Conservation (phyloP, 2,888 invertebrate species). For the Eilema sororculum region DNA sequence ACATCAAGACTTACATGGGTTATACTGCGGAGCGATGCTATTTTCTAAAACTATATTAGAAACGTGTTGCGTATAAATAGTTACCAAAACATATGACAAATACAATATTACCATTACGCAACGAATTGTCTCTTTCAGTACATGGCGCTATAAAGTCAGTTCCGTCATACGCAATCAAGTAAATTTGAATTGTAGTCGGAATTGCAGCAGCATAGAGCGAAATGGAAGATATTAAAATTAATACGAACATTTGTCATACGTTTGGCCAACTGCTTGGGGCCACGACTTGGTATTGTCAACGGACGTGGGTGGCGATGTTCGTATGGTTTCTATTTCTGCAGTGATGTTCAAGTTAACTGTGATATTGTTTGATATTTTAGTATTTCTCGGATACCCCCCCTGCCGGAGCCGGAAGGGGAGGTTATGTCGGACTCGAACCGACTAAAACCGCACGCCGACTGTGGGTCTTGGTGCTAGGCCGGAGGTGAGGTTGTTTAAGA, state of each 20-base stretch:
- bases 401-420: too few relatives aligned
- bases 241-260: conserved; percentile 21
- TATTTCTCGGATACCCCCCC: too few relatives aligned
- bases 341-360: not conserved
- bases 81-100: not conserved
- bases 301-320: conserved; percentile 13
- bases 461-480: too few relatives aligned
- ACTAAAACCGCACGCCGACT: too few relatives aligned
- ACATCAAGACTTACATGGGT: too few relatives aligned
- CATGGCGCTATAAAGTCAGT: conserved; percentile 32
- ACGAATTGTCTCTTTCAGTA: conserved; percentile 1
- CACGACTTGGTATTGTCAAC: conserved; percentile 5
- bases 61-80: not conserved
- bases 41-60: not conserved
- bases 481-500: too few relatives aligned
- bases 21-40: too few relatives aligned
- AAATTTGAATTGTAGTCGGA: conserved; percentile 45
- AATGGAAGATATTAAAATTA: conserved; percentile 21
- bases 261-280: conserved; percentile 12
- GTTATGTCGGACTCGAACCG: too few relatives aligned
- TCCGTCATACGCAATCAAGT: conserved; percentile 49
- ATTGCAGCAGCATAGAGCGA: conserved; percentile 24
- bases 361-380: not conserved
- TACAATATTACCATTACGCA: conserved; percentile 9
- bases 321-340: not conserved